Conservation (phyloP, 2,888 invertebrate species). For the Sinhomidia bicolor region DNA sequence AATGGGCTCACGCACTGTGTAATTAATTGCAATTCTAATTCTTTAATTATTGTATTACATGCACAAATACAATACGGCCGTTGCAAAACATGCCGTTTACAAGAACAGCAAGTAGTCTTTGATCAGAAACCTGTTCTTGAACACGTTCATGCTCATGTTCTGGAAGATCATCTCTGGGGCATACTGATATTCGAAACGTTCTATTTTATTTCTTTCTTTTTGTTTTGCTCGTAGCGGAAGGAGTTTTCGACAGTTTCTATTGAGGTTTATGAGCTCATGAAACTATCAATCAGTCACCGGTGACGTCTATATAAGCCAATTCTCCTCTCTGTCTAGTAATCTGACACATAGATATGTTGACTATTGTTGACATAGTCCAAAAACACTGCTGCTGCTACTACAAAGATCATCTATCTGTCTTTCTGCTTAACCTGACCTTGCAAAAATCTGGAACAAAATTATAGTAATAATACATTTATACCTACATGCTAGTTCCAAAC, state of each 20-base stretch:
- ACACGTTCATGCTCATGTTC: too few relatives aligned
- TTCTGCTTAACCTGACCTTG: neutral
- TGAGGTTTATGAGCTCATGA: slow-evolving; percentile 18
- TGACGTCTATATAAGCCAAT: neutral
- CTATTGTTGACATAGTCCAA: neutral
- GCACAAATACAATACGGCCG: slow-evolving; percentile 26
- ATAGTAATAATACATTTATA: neutral
- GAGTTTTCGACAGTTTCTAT: slow-evolving; percentile 11
- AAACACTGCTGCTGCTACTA: neutral
- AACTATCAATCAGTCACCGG: slow-evolving; percentile 33
- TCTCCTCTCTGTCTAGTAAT: neutral
- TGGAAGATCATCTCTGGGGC: neutral
- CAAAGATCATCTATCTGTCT: neutral
- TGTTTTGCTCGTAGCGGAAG: slow-evolving; percentile 33
- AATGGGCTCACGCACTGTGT: neutral
- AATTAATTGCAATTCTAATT: slow-evolving; percentile 23
- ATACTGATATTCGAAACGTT: neutral
- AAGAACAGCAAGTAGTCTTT: neutral
- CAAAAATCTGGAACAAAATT: slow-evolving; percentile 22
- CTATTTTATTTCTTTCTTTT: neutral
- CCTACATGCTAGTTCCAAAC: neutral
- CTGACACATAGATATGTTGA: neutral
- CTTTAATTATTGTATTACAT: slow-evolving; percentile 20
- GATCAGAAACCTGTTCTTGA: neutral
- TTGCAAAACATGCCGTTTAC: neutral